Evolutionary conservation across 92 coral and sea anemone species (phyloP), one percentile per base, ranked within the genome.

Genomic region (Siderastrea radians): DNA sequence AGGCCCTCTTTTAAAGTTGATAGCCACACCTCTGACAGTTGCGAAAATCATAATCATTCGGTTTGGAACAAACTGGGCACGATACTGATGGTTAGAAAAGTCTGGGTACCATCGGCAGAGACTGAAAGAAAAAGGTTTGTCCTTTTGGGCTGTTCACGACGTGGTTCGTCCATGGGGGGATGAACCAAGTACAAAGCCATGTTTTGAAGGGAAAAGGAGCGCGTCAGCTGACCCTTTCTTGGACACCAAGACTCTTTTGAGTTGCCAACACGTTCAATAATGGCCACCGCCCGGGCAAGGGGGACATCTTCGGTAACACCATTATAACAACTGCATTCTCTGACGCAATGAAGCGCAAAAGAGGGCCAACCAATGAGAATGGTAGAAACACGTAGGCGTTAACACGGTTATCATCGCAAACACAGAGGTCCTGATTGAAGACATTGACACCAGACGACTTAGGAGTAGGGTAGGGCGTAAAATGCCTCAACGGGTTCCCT

Each of bases 311-410:
- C 13, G 84, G 89, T 1, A 76, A 84, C 46, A 87, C 88, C 15
- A 87, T 26, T 54, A 77, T 80, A n/a, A 87, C 67, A 44, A 57
- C 66, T 57, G 80, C 90, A 19, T 70, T 53, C 49, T 6, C 66
- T 8, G 90, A 80, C 78, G 74, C 46, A 60, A 88, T 50, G 59
- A 88, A 75, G 2, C 65, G 67, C 47, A 88, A 49, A 9, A 88
- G 60, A 17, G 92, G 92, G 8, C 92, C 92, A 48, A 88, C 75
- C 54, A 88, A 19, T 10, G 77, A 60, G 14, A 88, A 81, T 7
- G 88, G 91, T 3, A 88, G 87, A 49, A 88, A 88, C 26, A 82
- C 87, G 65, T 88, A 88, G 19, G 87, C 91, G 73, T 88, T 88
- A 15, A 86, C 78, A 64, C 43, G 47, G 49, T 49, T 19, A 51